Evolutionary conservation across 2,888 invertebrate species (phyloP), one percentile per base, ranked within the genome.

Genomic region (Chelonus formosanus): DNA sequence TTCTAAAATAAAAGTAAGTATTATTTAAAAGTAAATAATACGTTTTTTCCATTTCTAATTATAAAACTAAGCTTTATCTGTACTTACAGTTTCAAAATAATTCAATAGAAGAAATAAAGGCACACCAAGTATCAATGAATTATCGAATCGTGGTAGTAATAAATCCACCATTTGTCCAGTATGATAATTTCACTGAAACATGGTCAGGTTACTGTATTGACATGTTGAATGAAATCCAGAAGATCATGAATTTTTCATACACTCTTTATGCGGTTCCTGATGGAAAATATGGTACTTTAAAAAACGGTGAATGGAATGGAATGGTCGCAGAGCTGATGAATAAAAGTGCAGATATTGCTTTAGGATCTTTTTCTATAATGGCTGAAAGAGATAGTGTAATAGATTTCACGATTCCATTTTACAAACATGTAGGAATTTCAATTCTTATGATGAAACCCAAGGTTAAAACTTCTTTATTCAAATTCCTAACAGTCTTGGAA

Each of bases 391-490:
- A 97, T 85, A 95, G 95, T 78, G 96, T 97, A 0, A 95, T 98
- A 2, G 98, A 98, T 85, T 98, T 98, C 82, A 98, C 98, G 0
- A 96, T 98, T 0, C 98, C 98, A 0, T 98, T 96, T 84, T 98
- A 98, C 84, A 98, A 99, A 86, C 88, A 98, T 72, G 98, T 98
- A 0, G 98, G 98, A 0, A 95, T 97, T 60, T 96, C 97, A 0
- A 98, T 98, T 72, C 88, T 98, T 82, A 97, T 98, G 96, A 92
- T 92, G 80, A 90, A 95, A 73, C 94, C 96, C 0, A 91, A 91
- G 75, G 91, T 94, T 0, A 92, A 94, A 36, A 96, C 97, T 4
- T 96, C 97, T 0, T 87, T 98, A 36, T 98, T 98, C 84, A 97
- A 97, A 86, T 98, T 98, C 84, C 88, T 98, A 73, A 97, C 96